These are phyloP conservation scores for Drosophila subpulchrella DNA, from an alignment of 1,140 invertebrate genomes.

Conservation along the genomic window DNA sequence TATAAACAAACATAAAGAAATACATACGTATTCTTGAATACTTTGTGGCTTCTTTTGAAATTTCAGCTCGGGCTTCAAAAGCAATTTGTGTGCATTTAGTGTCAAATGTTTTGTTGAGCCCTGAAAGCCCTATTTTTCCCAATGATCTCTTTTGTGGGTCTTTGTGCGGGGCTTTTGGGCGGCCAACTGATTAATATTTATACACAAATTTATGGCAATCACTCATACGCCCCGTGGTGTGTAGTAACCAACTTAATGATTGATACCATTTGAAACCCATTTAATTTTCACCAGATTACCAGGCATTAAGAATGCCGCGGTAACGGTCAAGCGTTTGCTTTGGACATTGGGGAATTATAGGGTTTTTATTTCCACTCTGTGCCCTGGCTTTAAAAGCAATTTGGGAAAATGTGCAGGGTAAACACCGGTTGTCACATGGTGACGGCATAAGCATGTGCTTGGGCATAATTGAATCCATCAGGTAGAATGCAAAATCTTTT, in stretches of 20 bases:
- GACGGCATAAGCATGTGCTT: constrained; percentile 7
- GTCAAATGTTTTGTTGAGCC: constrained; percentile 68
- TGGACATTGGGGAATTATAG: constrained; percentile 3
- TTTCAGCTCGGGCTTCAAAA: constrained; percentile 64
- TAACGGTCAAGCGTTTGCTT: constrained; percentile 64
- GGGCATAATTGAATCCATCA: constrained; percentile 1
- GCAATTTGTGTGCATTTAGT: constrained; percentile 77
- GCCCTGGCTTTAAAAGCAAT: constrained; percentile 61
- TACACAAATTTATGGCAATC: constrained; percentile 64
- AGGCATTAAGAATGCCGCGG: constrained; percentile 35
- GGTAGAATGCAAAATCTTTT: background rate
- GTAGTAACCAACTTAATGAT: constrained; percentile 59
- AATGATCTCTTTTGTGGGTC: constrained; percentile 43
- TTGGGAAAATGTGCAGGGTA: constrained; percentile 24
- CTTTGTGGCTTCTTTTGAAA: constrained; percentile 61
- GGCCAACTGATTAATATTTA: constrained; percentile 54
- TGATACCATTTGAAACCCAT: constrained; percentile 66
- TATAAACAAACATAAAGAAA: background rate
- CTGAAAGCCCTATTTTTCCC: constrained; percentile 38
- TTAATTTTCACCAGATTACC: constrained; percentile 60
- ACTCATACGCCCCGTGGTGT: constrained; percentile 49
- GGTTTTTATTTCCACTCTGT: background rate
- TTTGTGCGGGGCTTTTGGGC: constrained; percentile 8
- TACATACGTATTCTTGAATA: constrained; percentile 10
- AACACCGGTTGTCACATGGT: constrained; percentile 29